phyloP scores from a whole-genome alignment of 2,888 invertebrate genomes.

The Cacoxenus indagator region DNA sequence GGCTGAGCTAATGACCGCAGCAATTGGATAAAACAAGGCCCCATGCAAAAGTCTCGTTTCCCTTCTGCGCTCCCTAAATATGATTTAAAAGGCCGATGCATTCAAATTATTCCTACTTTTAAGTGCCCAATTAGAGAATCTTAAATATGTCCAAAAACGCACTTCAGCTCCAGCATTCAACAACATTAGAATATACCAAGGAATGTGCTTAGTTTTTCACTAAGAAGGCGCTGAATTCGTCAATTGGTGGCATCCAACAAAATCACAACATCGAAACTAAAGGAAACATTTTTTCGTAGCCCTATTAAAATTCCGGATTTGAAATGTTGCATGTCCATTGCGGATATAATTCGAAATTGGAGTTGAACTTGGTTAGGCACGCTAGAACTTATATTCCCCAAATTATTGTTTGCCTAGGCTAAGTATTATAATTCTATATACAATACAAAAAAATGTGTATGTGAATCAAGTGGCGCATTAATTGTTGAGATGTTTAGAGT shows the following conservation, averaged over 20 bases:
- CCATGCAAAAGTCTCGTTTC: constrained; percentile 49
- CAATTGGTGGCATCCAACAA: too few relatives aligned
- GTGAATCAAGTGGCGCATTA: not conserved
- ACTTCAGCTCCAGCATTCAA: too few relatives aligned
- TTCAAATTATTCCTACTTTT: too few relatives aligned
- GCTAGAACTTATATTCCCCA: not conserved
- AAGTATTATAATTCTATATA: constrained; percentile 7
- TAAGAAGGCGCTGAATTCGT: too few relatives aligned
- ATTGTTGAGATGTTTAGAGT: too few relatives aligned
- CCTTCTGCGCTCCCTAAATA: constrained; percentile 51
- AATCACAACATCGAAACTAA: too few relatives aligned
- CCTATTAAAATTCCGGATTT: too few relatives aligned
- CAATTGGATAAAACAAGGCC: constrained; percentile 78
- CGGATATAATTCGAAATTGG: not conserved
- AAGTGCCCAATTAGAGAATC: not conserved
- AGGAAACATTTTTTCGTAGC: too few relatives aligned
- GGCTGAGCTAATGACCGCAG: constrained; percentile 87
- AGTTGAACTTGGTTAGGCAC: not conserved
- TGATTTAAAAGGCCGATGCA: constrained; percentile 33
- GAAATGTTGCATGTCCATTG: too few relatives aligned
- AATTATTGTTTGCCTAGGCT: not conserved
- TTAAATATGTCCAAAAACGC: not conserved
- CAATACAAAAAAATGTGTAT: not conserved
- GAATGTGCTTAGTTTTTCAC: too few relatives aligned
- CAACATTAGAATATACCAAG: too few relatives aligned